These are phyloP conservation scores for Brenthis hecate DNA, from an alignment of 2,888 invertebrate species.

Conservation along the genomic window DNA sequence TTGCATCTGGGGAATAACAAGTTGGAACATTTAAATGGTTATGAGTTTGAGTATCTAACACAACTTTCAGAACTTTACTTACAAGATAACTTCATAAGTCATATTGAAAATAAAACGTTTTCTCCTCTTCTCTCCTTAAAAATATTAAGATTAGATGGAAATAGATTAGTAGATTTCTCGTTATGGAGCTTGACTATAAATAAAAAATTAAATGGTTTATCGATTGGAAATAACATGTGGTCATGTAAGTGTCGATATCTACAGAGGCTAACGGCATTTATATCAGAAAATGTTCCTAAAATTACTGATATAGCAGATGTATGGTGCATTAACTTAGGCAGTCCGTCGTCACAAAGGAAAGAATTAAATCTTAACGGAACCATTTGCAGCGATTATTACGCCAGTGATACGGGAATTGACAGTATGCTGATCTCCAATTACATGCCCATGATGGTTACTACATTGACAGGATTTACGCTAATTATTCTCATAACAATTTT, in stretches of 20 bases:
- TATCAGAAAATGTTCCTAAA: constrained; percentile 89
- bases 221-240: constrained; percentile 94
- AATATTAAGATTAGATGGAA: constrained; percentile 91
- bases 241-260: constrained; percentile 95
- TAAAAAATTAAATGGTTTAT: constrained; percentile 85
- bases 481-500: constrained; percentile 89
- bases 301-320: constrained; percentile 89
- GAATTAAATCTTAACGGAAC: constrained; percentile 92
- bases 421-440: constrained; percentile 92
- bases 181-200: constrained; percentile 88
- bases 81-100: constrained; percentile 90
- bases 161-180: constrained; percentile 89
- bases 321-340: constrained; percentile 89
- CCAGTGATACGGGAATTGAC: constrained; percentile 90
- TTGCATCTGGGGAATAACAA: constrained; percentile 94
- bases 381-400: constrained; percentile 92
- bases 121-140: constrained; percentile 88
- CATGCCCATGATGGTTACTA: constrained; percentile 91
- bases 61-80: constrained; percentile 92
- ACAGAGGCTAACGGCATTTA: constrained; percentile 90
- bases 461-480: constrained; percentile 88
- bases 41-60: constrained; percentile 91
- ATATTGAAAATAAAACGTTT: constrained; percentile 91
- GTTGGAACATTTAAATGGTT: constrained; percentile 89
- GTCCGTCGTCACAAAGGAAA: constrained; percentile 86